Conservation (phyloP, 1,140 invertebrate genomes). For the Phthorimaea operculella region DNA sequence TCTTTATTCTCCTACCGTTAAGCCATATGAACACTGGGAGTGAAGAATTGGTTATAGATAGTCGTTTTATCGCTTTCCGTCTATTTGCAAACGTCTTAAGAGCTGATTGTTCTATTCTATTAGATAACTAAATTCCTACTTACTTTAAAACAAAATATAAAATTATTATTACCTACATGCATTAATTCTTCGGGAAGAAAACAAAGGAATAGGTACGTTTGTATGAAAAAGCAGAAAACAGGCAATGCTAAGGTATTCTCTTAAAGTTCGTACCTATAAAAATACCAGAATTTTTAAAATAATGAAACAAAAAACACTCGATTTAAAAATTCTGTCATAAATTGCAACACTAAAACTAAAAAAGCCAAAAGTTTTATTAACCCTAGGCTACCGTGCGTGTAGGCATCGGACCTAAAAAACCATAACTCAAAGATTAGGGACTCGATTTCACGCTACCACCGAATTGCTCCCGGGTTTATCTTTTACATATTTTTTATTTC, state of each 20-base stretch:
- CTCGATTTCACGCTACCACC: not conserved
- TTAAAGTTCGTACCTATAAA: not conserved
- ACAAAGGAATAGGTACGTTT: no score
- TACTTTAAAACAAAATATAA: no score
- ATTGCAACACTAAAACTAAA: not conserved
- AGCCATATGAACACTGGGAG: no score
- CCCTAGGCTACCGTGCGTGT: not conserved
- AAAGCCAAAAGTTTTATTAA: not conserved
- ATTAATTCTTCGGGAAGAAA: no score
- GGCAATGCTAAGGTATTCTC: no score
- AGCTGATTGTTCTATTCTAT: not conserved
- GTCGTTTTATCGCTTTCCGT: not conserved
- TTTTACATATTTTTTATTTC: not conserved
- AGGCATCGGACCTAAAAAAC: not conserved
- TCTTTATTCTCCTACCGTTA: no score
- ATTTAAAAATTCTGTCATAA: not conserved
- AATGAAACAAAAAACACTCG: not conserved
- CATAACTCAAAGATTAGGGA: not conserved
- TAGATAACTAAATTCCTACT: not conserved
- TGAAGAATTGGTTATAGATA: not conserved
- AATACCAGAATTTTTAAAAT: not conserved
- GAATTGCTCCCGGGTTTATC: not conserved
- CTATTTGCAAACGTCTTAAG: not conserved
- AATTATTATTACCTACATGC: no score
- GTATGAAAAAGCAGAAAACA: no score